Conservation (phyloP, 2,888 invertebrate genomes). For the Ligdia adustata region DNA sequence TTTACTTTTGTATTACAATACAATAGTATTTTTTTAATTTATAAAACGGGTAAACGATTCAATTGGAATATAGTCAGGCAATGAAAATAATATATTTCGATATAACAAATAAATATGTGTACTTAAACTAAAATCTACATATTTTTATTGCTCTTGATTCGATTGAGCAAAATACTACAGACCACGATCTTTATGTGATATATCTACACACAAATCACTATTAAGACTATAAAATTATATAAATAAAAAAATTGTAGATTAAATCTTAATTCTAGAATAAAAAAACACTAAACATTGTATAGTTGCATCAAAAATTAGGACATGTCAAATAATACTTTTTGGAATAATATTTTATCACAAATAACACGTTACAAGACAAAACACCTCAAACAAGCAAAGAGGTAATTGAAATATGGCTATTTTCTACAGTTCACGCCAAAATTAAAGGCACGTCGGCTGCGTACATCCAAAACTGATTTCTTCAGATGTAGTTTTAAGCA, state of each 20-base stretch:
- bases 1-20: too few relatives aligned
- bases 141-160: constrained; percentile 21
- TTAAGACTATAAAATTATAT: too few relatives aligned
- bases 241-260: not conserved
- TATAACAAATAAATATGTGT: not conserved
- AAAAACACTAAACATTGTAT: constrained; percentile 7
- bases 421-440: not conserved
- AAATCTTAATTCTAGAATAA: constrained; percentile 14
- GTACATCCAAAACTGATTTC: too few relatives aligned
- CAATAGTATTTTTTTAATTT: too few relatives aligned
- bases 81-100: too few relatives aligned
- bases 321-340: constrained; percentile 37
- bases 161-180: constrained; percentile 27
- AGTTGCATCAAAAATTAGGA: constrained; percentile 17
- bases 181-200: not conserved
- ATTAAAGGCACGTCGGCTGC: not conserved
- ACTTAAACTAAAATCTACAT: too few relatives aligned
- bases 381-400: constrained; percentile 1
- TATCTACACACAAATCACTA: not conserved
- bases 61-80: too few relatives aligned
- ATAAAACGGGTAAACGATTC: too few relatives aligned
- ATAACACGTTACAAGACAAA: constrained; percentile 9
- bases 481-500: too few relatives aligned
- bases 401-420: constrained; percentile 21
- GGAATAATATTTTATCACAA: constrained; percentile 32